Conservation (phyloP, 2,797 vertebrate species). For the Lepilemur septentrionalis region DNA sequence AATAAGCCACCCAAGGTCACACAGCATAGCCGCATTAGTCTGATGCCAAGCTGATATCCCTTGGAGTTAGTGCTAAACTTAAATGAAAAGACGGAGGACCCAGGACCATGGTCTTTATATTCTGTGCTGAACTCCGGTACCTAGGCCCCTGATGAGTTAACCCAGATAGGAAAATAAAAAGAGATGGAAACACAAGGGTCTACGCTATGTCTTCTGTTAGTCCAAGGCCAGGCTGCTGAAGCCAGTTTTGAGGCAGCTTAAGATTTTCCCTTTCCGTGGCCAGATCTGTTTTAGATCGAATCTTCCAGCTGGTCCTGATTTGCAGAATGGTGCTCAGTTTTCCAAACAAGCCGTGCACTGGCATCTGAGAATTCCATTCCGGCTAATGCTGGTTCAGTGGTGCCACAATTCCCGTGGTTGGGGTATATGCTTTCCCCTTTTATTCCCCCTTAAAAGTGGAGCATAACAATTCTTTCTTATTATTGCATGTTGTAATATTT, state of each 20-base stretch:
- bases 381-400: background rate
- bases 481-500: conserved; percentile 53
- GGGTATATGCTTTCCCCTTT: background rate
- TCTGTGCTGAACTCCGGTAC: background rate
- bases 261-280: conserved; percentile 60
- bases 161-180: background rate
- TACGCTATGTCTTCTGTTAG: background rate
- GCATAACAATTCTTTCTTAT: conserved; percentile 49
- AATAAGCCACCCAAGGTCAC: background rate
- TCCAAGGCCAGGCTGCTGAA: conserved; percentile 46
- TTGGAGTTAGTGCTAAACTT: background rate
- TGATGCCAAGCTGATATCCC: background rate
- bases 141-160: background rate
- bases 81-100: background rate
- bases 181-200: background rate
- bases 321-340: conserved; percentile 59
- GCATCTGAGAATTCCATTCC: conserved; percentile 58
- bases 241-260: conserved; percentile 53
- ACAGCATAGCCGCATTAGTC: background rate
- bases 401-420: background rate
- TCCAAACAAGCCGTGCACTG: conserved; percentile 44
- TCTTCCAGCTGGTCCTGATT: conserved; percentile 76
- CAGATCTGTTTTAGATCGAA: conserved; percentile 54
- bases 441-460: conserved; percentile 25
- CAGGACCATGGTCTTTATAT: background rate